Percentiles rank a stretch among this genome's conserved stretches.
These are phyloP conservation scores for Podilymbus podiceps DNA, from an alignment of 2,113 vertebrate species.

Conservation along the genomic window DNA sequence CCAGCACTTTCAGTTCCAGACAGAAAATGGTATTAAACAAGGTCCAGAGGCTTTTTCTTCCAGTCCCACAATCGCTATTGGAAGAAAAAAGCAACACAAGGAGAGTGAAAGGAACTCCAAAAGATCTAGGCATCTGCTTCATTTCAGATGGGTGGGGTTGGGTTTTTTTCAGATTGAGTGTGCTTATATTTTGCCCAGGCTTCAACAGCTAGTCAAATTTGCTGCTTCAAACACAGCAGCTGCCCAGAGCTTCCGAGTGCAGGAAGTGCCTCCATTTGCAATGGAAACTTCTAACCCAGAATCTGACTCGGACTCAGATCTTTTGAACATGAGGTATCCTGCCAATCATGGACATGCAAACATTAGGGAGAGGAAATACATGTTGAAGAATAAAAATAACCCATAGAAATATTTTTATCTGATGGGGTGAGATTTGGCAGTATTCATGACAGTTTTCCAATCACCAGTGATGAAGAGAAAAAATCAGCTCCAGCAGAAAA, in stretches of 20 bases:
- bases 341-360: not conserved
- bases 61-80: not conserved
- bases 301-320: not conserved
- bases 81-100: not conserved
- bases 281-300: not conserved
- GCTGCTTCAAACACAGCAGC: not conserved
- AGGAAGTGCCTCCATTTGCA: not conserved
- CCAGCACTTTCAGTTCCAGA: accelerated
- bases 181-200: not conserved
- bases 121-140: not conserved
- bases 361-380: not conserved
- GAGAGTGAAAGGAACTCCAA: not conserved
- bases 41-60: not conserved
- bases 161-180: not conserved
- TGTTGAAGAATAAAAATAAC: not conserved
- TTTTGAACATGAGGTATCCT: accelerated
- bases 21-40: not conserved
- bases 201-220: not conserved
- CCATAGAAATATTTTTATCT: not conserved
- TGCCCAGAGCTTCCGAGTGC: not conserved
- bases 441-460: not conserved
- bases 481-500: not conserved
- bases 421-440: not conserved
- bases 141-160: not conserved
- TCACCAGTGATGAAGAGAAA: not conserved